Percentiles rank a stretch among this genome's conserved stretches.
phyloP scores from a whole-genome alignment of 2,797 vertebrate genomes.

The Poeciliopsis paucimaculata region DNA sequence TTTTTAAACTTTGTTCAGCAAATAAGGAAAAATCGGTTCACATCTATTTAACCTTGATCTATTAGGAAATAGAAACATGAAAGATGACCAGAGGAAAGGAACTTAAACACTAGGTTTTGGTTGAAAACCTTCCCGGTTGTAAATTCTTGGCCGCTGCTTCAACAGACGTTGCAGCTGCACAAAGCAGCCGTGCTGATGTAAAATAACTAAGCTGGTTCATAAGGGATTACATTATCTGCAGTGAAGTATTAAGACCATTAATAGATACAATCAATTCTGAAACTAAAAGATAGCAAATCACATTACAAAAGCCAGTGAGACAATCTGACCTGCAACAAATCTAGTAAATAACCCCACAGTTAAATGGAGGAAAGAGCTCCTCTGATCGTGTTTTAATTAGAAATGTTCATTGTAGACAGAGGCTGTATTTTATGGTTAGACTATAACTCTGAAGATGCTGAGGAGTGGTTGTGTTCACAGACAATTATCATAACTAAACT shows the following conservation, averaged over 20 bases:
- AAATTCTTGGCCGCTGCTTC: conserved; percentile 1
- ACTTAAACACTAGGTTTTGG: not conserved
- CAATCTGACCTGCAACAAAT: conserved; percentile 19
- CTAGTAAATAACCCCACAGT: conserved; percentile 24
- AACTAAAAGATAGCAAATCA: conserved; percentile 31
- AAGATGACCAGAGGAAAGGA: not conserved
- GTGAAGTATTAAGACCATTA: conserved; percentile 11
- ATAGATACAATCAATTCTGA: conserved; percentile 28
- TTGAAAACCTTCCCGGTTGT: not conserved
- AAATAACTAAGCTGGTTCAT: conserved; percentile 9
- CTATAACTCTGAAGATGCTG: not conserved
- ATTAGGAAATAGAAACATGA: not conserved
- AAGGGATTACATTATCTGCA: conserved; percentile 25
- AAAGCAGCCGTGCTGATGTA: not conserved
- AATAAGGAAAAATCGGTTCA: not conserved
- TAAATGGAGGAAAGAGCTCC: not conserved
- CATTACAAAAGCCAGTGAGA: conserved; percentile 13
- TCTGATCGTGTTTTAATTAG: conserved; percentile 22
- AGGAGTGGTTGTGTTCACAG: not conserved
- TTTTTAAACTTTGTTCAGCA: not conserved
- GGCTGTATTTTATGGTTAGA: not conserved
- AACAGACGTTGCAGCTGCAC: not conserved
- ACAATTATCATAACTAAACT: not conserved
- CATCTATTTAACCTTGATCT: not conserved
- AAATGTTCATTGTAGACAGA: not conserved